Evolutionary conservation across 2,113 vertebrate genomes (phyloP).

Genomic region (Pitta sordida): DNA sequence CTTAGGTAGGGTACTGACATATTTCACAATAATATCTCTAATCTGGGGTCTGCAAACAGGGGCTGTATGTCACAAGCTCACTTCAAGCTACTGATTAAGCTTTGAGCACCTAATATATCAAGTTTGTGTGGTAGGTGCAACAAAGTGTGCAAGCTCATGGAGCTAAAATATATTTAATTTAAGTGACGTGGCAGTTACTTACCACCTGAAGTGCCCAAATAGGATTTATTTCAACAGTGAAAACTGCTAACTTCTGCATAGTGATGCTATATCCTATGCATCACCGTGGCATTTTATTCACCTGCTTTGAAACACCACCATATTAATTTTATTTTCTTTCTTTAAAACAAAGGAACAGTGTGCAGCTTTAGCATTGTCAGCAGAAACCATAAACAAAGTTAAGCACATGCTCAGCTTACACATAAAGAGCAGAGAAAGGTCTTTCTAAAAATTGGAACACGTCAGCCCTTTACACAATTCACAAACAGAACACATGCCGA

Average conservation of each 20-base stretch:
- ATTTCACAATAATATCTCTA: not conserved
- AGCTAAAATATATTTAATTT: conserved; percentile 55
- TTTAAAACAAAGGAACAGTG: conserved; percentile 49
- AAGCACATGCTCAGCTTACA: not conserved
- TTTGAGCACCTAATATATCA: conserved; percentile 9
- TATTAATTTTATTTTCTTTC: conserved; percentile 63
- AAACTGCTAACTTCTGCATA: conserved; percentile 71
- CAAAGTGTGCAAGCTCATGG: not conserved
- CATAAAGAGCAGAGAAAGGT: not conserved
- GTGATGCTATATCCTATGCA: conserved; percentile 53
- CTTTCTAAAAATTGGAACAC: not conserved
- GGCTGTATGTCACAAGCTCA: not conserved
- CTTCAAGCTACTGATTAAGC: not conserved
- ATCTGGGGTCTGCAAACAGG: not conserved
- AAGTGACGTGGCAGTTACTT: conserved; percentile 31
- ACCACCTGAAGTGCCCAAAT: conserved; percentile 60
- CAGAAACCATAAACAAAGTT: conserved; percentile 51
- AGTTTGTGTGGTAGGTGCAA: not conserved
- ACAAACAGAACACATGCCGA: not conserved
- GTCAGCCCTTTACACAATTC: not conserved
- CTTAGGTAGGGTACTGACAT: not conserved
- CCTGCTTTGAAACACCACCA: conserved; percentile 64
- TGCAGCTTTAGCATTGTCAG: conserved; percentile 32
- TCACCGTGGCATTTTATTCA: conserved; percentile 63
- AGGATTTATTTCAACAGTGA: conserved; percentile 50